A percentile compares a stretch with the other conserved stretches of the same genome.
Conservation (phyloP, 1,140 invertebrate genomes). For the Macrocentrus cingulum region DNA sequence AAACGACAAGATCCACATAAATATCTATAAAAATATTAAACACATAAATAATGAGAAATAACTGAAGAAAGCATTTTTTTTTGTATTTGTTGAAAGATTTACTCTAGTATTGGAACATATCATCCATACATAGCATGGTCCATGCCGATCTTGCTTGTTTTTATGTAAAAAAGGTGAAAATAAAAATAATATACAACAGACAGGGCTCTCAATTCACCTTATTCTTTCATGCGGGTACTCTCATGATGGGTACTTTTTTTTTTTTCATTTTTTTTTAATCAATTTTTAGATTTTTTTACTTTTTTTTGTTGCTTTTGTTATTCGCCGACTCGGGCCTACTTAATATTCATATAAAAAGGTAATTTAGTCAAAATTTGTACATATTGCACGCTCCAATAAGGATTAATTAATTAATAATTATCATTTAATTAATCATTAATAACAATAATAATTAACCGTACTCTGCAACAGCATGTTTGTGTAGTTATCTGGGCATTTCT, state of each 20-base stretch:
- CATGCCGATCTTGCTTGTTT: conserved; percentile 53
- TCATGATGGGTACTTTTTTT: conserved; percentile 11
- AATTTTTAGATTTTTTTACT: conserved; percentile 4
- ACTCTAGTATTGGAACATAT: conserved; percentile 57
- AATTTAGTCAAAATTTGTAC: conserved; percentile 51
- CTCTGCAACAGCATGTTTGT: conserved; percentile 24
- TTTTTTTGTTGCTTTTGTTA: conserved; percentile 5
- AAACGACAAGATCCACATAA: no score
- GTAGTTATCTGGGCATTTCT: background rate
- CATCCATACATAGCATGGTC: conserved; percentile 56
- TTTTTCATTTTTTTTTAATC: conserved; percentile 15
- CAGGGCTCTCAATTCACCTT: conserved; percentile 35
- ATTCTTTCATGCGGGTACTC: conserved; percentile 30
- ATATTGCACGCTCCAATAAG: conserved; percentile 52
- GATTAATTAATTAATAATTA: conserved; percentile 49
- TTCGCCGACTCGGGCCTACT: conserved; percentile 31
- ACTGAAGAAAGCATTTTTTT: conserved; percentile 24
- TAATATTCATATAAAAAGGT: conserved; percentile 44
- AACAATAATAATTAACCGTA: conserved; percentile 40
- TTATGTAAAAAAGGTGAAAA: conserved; percentile 57
- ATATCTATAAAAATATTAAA: conserved; percentile 8
- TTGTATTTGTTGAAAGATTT: conserved; percentile 52
- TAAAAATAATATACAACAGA: conserved; percentile 59
- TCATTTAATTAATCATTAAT: conserved; percentile 41
- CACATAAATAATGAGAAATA: conserved; percentile 24